phyloP scores from a whole-genome alignment of 2,797 vertebrate species.

The Myripristis jacobus region DNA sequence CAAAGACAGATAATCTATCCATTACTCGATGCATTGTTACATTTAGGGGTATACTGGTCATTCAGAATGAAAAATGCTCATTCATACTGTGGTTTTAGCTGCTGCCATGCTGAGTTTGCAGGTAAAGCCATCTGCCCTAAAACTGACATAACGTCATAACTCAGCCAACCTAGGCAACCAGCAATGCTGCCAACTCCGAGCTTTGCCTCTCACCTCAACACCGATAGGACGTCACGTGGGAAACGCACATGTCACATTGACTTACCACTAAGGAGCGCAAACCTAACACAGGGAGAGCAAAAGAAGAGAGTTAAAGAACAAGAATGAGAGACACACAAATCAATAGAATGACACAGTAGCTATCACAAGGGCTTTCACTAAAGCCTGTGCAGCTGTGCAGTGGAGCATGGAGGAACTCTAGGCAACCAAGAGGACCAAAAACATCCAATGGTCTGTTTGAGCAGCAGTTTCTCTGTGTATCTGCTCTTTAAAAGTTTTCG shows the following conservation, averaged over 20 bases:
- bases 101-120: slow-evolving; percentile 34
- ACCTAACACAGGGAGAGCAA: slow-evolving; percentile 64
- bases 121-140: slow-evolving; percentile 16
- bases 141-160: slow-evolving; percentile 45
- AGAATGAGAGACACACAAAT: slow-evolving; percentile 60
- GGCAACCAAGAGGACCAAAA: slow-evolving; percentile 28
- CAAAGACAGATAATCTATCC: background rate
- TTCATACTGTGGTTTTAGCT: slow-evolving; percentile 15
- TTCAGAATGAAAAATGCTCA: slow-evolving; percentile 29
- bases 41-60: slow-evolving; percentile 23
- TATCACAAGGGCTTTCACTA: slow-evolving; percentile 53
- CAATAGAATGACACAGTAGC: slow-evolving; percentile 56
- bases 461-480: slow-evolving; percentile 7
- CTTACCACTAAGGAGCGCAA: slow-evolving; percentile 50
- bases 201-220: slow-evolving; percentile 53
- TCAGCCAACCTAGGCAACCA: slow-evolving; percentile 58
- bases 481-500: background rate
- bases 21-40: slow-evolving; percentile 24
- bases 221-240: slow-evolving; percentile 53
- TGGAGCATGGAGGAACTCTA: slow-evolving; percentile 28
- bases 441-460: slow-evolving; percentile 13
- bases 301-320: slow-evolving; percentile 49
- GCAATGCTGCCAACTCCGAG: slow-evolving; percentile 37
- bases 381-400: slow-evolving; percentile 41
- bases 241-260: slow-evolving; percentile 60